A percentile compares a stretch with the other conserved stretches of the same genome.
Conservation (phyloP, 2,888 invertebrate species). For the Protonemura montana region DNA sequence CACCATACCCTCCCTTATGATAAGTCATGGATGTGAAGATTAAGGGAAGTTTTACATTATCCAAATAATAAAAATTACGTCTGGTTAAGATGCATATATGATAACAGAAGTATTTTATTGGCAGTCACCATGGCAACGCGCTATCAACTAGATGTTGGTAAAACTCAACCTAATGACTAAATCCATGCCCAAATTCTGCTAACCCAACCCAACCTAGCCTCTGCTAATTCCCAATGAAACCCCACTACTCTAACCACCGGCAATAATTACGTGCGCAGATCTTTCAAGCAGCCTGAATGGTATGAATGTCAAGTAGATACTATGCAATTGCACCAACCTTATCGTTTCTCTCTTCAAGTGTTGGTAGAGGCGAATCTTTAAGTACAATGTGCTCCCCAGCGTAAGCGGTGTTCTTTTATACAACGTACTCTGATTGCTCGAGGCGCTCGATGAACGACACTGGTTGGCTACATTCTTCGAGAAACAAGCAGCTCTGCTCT, state of each 20-base stretch:
- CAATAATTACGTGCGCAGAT: neutral
- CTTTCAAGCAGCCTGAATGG: neutral
- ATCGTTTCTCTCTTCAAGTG: neutral
- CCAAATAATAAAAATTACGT: too few species aligned
- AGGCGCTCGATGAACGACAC: neutral
- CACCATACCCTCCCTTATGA: too few species aligned
- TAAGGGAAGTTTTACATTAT: too few species aligned
- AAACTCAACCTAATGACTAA: too few species aligned
- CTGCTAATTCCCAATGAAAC: neutral
- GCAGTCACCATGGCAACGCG: too few species aligned
- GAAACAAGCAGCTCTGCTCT: neutral
- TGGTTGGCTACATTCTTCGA: constrained; percentile 13
- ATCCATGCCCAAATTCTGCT: neutral
- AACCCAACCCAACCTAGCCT: neutral
- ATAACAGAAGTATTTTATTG: too few species aligned
- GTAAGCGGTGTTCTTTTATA: neutral
- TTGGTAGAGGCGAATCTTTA: neutral
- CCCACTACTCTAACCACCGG: neutral
- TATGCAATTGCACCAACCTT: neutral
- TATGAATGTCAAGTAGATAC: neutral
- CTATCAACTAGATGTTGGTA: too few species aligned
- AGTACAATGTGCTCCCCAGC: neutral
- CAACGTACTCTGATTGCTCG: neutral
- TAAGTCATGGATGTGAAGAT: too few species aligned
- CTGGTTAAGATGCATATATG: too few species aligned